A percentile compares a stretch with the other conserved stretches of the same genome.
Conservation (phyloP, 2,113 vertebrate species). For the Serilophus lunatus region DNA sequence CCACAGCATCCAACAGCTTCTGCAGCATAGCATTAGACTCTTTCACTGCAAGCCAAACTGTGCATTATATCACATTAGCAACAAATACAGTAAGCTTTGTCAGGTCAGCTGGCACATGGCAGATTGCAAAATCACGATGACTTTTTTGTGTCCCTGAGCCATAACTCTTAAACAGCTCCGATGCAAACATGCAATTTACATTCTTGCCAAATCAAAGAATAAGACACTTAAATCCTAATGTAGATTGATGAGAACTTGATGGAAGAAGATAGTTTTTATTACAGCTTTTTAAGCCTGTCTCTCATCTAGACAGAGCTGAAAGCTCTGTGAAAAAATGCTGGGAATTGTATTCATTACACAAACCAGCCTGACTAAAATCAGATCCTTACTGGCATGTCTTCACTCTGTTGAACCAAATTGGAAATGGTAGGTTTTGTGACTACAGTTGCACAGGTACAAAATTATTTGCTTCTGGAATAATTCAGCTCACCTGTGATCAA, state of each 20-base stretch:
- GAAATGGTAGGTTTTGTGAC: background rate
- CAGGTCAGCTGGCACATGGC: background rate
- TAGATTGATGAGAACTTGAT: background rate
- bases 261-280: background rate
- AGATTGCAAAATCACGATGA: background rate
- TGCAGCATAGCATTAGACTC: background rate
- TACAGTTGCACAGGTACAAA: background rate
- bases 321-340: background rate
- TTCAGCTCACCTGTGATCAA: background rate
- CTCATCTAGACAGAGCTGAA: background rate
- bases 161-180: background rate
- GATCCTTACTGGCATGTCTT: background rate
- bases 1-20: background rate
- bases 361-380: background rate
- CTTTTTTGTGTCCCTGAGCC: background rate
- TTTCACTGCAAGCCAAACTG: background rate
- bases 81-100: background rate
- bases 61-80: background rate
- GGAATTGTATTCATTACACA: background rate
- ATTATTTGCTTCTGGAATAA: background rate
- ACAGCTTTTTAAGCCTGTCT: background rate
- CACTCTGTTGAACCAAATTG: background rate
- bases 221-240: background rate
- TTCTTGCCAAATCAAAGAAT: background rate
- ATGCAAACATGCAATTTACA: background rate